Evolutionary conservation across 2,888 invertebrate genomes (phyloP).

Genomic region (Sinelater perroti): DNA sequence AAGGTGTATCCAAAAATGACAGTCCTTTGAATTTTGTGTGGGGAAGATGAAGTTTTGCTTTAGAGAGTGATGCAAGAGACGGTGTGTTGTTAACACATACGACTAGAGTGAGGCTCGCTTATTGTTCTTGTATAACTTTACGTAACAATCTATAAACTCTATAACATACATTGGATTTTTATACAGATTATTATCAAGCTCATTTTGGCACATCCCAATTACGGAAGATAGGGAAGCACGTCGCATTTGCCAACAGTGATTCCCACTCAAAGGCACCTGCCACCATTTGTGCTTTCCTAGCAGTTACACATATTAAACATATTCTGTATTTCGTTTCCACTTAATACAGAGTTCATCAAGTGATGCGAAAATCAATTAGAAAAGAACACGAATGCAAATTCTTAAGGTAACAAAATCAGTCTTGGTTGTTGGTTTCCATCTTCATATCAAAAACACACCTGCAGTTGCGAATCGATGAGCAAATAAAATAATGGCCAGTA

Average conservation of each 20-base stretch:
- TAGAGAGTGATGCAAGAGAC: constrained; percentile 32
- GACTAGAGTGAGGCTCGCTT: constrained; percentile 51
- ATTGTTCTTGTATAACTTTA: constrained; percentile 51
- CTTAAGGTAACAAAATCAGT: too few species aligned
- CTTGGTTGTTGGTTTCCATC: too few species aligned
- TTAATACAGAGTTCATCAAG: too few species aligned
- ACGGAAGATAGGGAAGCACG: constrained; percentile 52
- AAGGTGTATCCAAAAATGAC: constrained; percentile 57
- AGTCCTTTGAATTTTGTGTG: constrained; percentile 51
- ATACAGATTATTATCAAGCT: constrained; percentile 49
- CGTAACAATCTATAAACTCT: constrained; percentile 62
- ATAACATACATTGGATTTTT: constrained; percentile 57
- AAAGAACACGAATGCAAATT: too few species aligned
- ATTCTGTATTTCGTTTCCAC: too few species aligned
- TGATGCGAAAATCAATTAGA: too few species aligned
- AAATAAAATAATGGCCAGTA: too few species aligned
- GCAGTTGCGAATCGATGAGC: too few species aligned
- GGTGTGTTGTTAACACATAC: constrained; percentile 45
- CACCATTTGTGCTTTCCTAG: constrained; percentile 41
- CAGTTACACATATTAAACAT: too few species aligned
- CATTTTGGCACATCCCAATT: constrained; percentile 58
- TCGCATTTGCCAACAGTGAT: constrained; percentile 42
- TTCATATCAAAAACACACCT: too few species aligned
- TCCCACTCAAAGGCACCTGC: constrained; percentile 57
- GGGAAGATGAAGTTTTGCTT: constrained; percentile 46